Evolutionary conservation across 2,888 invertebrate species (phyloP).

Genomic region (Plagiodera versicolora): DNA sequence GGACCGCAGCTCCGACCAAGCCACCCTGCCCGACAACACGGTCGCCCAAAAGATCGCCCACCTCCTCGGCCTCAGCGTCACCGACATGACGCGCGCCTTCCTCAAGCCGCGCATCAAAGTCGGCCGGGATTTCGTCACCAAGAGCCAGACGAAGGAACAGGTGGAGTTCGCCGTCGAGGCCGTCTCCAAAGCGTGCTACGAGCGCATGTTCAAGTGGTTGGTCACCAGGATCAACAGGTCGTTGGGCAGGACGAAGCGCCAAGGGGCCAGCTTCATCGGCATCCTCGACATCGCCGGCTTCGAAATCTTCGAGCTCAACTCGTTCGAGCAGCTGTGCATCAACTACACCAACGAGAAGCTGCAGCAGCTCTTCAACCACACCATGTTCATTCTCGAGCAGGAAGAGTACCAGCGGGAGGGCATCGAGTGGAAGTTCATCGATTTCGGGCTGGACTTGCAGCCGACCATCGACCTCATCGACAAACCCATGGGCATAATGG

Average conservation of each 20-base stretch:
- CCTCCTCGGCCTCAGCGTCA: constrained; percentile 88
- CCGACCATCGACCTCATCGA: constrained; percentile 99
- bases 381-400: constrained; percentile 99
- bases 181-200: constrained; percentile 98
- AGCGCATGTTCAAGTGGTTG: constrained; percentile 98
- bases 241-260: constrained; percentile 94
- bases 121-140: constrained; percentile 96
- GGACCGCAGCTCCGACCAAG: constrained; percentile 98
- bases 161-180: constrained; percentile 97
- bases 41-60: constrained; percentile 99
- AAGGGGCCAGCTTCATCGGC: constrained; percentile 98
- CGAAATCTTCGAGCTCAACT: constrained; percentile 98
- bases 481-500: constrained; percentile 99
- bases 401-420: constrained; percentile 99
- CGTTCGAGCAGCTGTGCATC: constrained; percentile 98
- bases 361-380: constrained; percentile 99
- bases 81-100: constrained; percentile 98
- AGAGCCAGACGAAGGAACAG: constrained; percentile 98
- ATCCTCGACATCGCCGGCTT: constrained; percentile 99
- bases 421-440: constrained; percentile 99
- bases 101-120: constrained; percentile 97
- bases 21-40: constrained; percentile 96
- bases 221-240: constrained; percentile 88
- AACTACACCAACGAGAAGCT: constrained; percentile 99
- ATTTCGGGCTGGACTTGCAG: constrained; percentile 98